A percentile compares a stretch with the other conserved stretches of the same genome.
These are phyloP conservation scores for Thamnophis sirtalis DNA, from an alignment of 2,113 vertebrate genomes.

Conservation along the genomic window DNA sequence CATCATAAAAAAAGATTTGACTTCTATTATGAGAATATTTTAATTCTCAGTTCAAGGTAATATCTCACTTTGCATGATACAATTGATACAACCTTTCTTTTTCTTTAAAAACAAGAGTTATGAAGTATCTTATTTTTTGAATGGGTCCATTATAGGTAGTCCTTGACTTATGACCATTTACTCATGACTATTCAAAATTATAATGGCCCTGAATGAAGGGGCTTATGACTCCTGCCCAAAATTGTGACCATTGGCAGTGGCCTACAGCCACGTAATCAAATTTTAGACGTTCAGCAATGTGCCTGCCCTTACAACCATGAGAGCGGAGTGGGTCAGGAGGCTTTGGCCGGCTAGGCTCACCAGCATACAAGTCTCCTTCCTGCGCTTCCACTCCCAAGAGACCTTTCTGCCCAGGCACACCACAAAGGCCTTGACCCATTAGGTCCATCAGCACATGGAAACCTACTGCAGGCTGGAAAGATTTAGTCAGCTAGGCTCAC, in stretches of 20 bases:
- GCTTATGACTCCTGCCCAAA: not conserved
- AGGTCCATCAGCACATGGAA: not conserved
- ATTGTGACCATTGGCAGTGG: not conserved
- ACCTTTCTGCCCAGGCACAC: not conserved
- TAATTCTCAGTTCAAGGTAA: slow-evolving; percentile 16
- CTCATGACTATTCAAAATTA: not conserved
- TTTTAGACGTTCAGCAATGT: not conserved
- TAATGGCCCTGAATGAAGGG: not conserved
- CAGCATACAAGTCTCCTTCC: not conserved
- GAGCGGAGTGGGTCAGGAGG: not conserved
- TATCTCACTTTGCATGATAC: fast-evolving
- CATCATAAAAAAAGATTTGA: not conserved
- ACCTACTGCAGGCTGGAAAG: not conserved
- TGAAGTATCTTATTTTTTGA: slow-evolving; percentile 21
- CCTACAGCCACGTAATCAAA: not conserved
- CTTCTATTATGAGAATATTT: slow-evolving; percentile 5
- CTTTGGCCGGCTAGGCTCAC: no score
- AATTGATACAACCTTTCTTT: not conserved
- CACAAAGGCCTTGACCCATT: not conserved
- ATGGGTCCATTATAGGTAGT: not conserved
- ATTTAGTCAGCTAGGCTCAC: not conserved
- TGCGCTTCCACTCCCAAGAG: not conserved
- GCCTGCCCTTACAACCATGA: not conserved
- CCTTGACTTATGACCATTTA: not conserved
- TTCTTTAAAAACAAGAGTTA: slow-evolving; percentile 7